Percentiles rank a stretch among this genome's conserved stretches.
Conservation (phyloP, 2,797 vertebrate genomes). For the Pangasius mekongensis region DNA sequence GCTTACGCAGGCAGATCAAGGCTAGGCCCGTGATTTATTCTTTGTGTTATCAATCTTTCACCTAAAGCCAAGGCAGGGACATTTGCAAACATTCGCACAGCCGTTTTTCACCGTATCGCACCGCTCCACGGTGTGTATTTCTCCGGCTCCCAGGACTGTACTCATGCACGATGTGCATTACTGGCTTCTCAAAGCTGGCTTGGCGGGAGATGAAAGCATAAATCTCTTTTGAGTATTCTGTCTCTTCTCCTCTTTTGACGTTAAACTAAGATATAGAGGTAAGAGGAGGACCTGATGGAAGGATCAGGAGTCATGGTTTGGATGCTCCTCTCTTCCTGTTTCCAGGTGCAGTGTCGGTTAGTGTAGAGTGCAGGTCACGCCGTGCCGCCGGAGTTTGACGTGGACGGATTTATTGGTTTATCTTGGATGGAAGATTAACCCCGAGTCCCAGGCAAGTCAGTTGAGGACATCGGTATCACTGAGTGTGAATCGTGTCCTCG, state of each 20-base stretch:
- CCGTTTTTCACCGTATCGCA: background rate
- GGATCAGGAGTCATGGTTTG: background rate
- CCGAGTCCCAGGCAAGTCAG: background rate
- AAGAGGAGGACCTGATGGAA: constrained; percentile 7
- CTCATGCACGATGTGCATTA: constrained; percentile 32
- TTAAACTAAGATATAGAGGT: background rate
- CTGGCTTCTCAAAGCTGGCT: constrained; percentile 23
- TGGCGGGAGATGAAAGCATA: constrained; percentile 48
- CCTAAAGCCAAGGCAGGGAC: background rate
- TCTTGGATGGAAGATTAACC: constrained; percentile 9
- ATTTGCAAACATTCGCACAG: constrained; percentile 8
- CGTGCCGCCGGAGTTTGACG: background rate
- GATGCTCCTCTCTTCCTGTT: background rate
- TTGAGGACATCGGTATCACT: background rate
- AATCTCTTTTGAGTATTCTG: background rate
- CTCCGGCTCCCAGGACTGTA: constrained; percentile 19
- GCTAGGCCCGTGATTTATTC: constrained; percentile 55
- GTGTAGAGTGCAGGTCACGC: background rate
- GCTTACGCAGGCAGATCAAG: constrained; percentile 61
- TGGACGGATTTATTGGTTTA: background rate
- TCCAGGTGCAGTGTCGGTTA: background rate
- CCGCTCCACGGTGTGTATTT: background rate
- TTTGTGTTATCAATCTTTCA: constrained; percentile 49
- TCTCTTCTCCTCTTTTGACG: constrained; percentile 1
- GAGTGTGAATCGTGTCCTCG: background rate